phyloP scores from a whole-genome alignment of 2,113 vertebrate species.

The Mustelus asterias region DNA sequence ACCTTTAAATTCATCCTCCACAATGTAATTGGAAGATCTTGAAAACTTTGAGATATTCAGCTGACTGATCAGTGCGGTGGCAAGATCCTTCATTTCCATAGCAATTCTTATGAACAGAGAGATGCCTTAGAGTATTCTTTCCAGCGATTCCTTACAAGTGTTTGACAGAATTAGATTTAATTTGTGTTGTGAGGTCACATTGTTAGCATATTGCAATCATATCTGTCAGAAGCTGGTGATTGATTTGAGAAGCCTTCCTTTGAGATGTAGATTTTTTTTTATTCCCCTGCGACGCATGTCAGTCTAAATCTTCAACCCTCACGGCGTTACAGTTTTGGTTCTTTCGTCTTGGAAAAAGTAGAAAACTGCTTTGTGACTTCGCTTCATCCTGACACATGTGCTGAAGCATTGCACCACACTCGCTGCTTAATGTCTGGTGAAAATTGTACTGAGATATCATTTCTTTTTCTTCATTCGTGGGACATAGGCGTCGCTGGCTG shows the following conservation, averaged over 20 bases:
- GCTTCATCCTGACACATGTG: not conserved
- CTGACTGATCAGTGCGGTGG: not conserved
- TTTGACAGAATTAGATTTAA: conserved; percentile 30
- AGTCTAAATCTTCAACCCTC: conserved; percentile 13
- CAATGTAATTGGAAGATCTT: not conserved
- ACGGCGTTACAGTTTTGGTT: not conserved
- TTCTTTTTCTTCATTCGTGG: too few relatives aligned
- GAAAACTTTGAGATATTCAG: not conserved
- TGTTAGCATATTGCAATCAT: conserved; percentile 21
- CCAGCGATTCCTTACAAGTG: not conserved
- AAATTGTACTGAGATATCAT: not conserved
- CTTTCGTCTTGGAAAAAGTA: not conserved
- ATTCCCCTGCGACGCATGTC: not conserved
- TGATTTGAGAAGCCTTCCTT: conserved; percentile 19
- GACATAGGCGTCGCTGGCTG: too few relatives aligned
- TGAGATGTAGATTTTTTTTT: conserved; percentile 11
- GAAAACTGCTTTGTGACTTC: not conserved
- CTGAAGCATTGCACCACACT: not conserved
- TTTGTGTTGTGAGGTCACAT: not conserved
- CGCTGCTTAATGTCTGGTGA: not conserved
- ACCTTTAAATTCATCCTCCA: not conserved
- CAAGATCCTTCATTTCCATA: conserved; percentile 12
- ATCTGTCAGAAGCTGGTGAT: not conserved
- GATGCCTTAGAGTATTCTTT: not conserved
- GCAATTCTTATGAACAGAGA: not conserved